Percentiles rank a stretch among this genome's conserved stretches.
phyloP scores from a whole-genome alignment of 2,797 vertebrate species.

The Dallia pectoralis region DNA sequence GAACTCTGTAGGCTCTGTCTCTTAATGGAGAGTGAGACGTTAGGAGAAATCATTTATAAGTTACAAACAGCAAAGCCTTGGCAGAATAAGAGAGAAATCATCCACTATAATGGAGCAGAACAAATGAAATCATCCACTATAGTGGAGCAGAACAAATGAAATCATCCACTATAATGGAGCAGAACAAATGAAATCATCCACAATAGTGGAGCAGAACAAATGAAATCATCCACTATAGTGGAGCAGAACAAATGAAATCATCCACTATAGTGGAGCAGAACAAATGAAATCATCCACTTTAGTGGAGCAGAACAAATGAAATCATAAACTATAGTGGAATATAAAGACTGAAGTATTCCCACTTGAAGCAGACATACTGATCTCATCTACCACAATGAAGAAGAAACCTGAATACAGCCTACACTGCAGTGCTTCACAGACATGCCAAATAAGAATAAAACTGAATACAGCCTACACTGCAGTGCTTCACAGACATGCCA shows the following conservation, averaged over 20 bases:
- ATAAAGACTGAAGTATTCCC: too few relatives aligned
- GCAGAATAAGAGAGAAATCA: constrained; percentile 12
- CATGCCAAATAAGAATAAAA: too few relatives aligned
- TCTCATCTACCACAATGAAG: background rate
- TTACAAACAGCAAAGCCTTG: constrained; percentile 45
- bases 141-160: constrained; percentile 32
- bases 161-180: too few relatives aligned
- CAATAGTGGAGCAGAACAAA: too few relatives aligned
- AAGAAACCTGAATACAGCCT: too few relatives aligned
- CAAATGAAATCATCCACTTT: too few relatives aligned
- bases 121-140: constrained; percentile 17
- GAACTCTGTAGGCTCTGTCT: background rate
- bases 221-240: too few relatives aligned
- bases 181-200: too few relatives aligned
- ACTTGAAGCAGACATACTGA: too few relatives aligned
- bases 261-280: background rate
- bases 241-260: background rate
- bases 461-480: too few relatives aligned
- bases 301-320: background rate
- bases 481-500: constrained; percentile 1
- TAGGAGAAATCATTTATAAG: constrained; percentile 61
- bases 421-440: constrained; percentile 1
- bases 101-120: constrained; percentile 9
- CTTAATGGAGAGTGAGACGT: constrained; percentile 43
- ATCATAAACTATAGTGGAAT: too few relatives aligned